These are phyloP conservation scores for Neopipo cinnamomea DNA, from an alignment of 2,113 vertebrate species.

Conservation along the genomic window DNA sequence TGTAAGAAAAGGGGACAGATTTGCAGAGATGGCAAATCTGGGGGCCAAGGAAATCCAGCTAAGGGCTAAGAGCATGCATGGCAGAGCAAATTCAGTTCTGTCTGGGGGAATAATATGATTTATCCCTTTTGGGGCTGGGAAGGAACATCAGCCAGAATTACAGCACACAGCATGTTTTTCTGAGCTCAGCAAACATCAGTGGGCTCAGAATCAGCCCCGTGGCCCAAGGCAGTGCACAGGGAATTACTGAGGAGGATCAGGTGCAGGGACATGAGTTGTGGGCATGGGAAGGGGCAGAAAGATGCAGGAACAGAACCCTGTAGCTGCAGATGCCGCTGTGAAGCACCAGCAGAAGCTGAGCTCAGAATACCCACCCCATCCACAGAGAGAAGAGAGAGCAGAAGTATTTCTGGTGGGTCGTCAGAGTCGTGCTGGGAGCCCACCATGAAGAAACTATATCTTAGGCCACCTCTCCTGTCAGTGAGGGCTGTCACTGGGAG, in stretches of 20 bases:
- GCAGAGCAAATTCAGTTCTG: background rate
- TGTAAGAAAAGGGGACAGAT: background rate
- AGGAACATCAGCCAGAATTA: background rate
- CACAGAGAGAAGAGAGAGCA: background rate
- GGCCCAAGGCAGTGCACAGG: fast-evolving
- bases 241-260: background rate
- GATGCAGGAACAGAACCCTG: background rate
- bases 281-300: background rate
- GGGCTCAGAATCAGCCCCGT: background rate
- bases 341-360: background rate
- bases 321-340: background rate
- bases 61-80: background rate
- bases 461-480: background rate
- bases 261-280: fast-evolving
- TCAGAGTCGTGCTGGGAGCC: background rate
- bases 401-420: background rate
- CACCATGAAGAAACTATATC: background rate
- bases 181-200: background rate
- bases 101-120: fast-evolving
- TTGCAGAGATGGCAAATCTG: background rate
- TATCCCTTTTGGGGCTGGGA: background rate
- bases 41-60: background rate
- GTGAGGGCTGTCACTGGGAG: background rate
- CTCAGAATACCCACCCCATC: background rate
- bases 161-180: background rate